Conservation (phyloP, 2,888 invertebrate species). For the Caenorhabditis sp. region DNA sequence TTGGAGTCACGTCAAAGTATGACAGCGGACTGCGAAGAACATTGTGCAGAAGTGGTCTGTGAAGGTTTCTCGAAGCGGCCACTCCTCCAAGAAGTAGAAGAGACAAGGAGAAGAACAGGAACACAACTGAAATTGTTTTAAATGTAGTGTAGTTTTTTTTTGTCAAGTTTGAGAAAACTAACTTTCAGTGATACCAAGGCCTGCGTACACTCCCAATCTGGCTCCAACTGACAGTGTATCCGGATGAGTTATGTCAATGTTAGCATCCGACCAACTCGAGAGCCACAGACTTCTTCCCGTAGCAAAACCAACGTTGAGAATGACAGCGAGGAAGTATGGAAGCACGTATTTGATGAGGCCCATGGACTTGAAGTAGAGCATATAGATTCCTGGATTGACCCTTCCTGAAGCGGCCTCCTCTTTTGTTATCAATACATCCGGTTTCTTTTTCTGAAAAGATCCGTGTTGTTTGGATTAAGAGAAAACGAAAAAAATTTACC, state of each 20-base stretch:
- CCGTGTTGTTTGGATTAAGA: background rate
- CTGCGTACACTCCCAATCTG: conserved; percentile 74
- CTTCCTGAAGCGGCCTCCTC: conserved; percentile 76
- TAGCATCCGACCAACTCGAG: conserved; percentile 77
- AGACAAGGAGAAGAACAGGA: conserved; percentile 70
- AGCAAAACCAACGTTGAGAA: conserved; percentile 62
- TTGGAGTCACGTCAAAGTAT: conserved; percentile 77
- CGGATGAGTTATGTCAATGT: conserved; percentile 57
- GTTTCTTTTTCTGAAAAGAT: conserved; percentile 27
- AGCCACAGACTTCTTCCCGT: conserved; percentile 76
- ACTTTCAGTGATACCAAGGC: conserved; percentile 73
- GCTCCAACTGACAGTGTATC: conserved; percentile 59
- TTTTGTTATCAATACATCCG: conserved; percentile 67
- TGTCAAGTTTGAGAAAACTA: background rate
- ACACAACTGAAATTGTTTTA: conserved; percentile 44
- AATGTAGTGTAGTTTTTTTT: background rate
- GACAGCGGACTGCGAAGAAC: conserved; percentile 72
- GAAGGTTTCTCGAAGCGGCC: conserved; percentile 73
- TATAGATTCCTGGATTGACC: conserved; percentile 73
- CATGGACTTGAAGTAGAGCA: conserved; percentile 75
- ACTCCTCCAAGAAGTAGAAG: conserved; percentile 73
- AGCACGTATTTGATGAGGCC: conserved; percentile 68
- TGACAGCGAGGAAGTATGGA: conserved; percentile 55
- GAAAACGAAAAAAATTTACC: too few species aligned
- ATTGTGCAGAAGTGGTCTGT: conserved; percentile 73